A percentile compares a stretch with the other conserved stretches of the same genome.
phyloP scores from a whole-genome alignment of 2,797 vertebrate species.

The Alauda arvensis region DNA sequence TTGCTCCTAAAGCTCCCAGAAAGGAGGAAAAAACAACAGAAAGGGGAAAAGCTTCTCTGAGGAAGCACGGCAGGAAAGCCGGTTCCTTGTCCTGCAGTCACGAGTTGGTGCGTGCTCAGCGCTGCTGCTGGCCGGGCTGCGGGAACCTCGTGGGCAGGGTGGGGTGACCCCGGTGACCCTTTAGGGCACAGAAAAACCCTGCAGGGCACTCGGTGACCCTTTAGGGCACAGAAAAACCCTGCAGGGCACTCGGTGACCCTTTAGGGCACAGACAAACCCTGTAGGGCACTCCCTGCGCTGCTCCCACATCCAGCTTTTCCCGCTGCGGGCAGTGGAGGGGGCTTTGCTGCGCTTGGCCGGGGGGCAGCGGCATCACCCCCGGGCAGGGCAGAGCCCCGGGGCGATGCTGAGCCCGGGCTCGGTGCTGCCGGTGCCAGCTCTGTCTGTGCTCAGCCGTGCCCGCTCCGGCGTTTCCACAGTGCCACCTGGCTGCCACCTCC shows the following conservation, averaged over 20 bases:
- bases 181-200: neutral
- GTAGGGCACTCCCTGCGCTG: accelerated
- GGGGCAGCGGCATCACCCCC: neutral
- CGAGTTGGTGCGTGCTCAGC: neutral
- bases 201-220: neutral
- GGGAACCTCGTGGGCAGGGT: neutral
- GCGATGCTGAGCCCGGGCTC: neutral
- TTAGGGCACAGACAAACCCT: neutral
- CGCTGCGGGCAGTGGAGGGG: accelerated
- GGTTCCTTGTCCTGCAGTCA: neutral
- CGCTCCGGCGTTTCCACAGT: constrained; percentile 33
- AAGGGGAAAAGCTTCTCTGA: neutral
- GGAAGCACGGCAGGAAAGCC: neutral
- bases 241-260: neutral
- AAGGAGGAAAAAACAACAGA: neutral
- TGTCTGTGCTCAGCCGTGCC: neutral
- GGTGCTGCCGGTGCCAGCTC: neutral
- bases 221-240: neutral
- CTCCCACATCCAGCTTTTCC: accelerated
- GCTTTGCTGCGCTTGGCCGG: neutral
- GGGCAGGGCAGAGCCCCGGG: neutral
- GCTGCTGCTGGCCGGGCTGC: accelerated
- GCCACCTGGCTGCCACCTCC: constrained; percentile 62
- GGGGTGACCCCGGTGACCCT: neutral
- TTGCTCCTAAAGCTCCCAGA: neutral